Percentiles rank a stretch among this genome's conserved stretches.
phyloP scores from a whole-genome alignment of 1,140 invertebrate species.

The Oncopodura yosiiana region DNA sequence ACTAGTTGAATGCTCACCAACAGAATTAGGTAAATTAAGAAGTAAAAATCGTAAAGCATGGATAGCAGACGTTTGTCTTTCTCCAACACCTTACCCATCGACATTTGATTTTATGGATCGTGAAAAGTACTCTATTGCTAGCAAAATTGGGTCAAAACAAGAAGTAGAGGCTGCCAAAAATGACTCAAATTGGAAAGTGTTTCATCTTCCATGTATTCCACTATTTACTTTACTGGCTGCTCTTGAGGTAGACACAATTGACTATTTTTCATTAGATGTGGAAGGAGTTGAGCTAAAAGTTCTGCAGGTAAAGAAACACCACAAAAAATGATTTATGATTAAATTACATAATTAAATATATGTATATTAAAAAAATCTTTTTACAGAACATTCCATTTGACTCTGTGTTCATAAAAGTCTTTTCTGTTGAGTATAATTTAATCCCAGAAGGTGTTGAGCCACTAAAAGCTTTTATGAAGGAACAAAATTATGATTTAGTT shows the following conservation, averaged over 20 bases:
- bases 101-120: background rate
- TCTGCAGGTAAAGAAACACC: slow-evolving; percentile 46
- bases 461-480: background rate
- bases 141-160: background rate
- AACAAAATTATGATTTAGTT: background rate
- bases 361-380: background rate
- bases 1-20: slow-evolving; percentile 32
- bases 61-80: slow-evolving; percentile 23
- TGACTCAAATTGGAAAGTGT: background rate
- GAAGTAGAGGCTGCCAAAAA: background rate
- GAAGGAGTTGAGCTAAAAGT: slow-evolving; percentile 48
- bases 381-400: background rate
- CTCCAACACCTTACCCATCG: slow-evolving; percentile 19
- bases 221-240: slow-evolving; percentile 1
- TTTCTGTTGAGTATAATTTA: slow-evolving; percentile 4
- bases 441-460: background rate
- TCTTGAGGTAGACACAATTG: slow-evolving; percentile 32
- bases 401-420: background rate
- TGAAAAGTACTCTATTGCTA: background rate
- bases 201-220: slow-evolving; percentile 4
- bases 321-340: slow-evolving; percentile 38
- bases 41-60: slow-evolving; percentile 28
- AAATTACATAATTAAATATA: background rate
- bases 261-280: slow-evolving; percentile 46
- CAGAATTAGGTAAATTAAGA: slow-evolving; percentile 29